These are phyloP conservation scores for Zygothrica quintamaculata DNA, from an alignment of 2,888 invertebrate genomes.

Conservation along the genomic window DNA sequence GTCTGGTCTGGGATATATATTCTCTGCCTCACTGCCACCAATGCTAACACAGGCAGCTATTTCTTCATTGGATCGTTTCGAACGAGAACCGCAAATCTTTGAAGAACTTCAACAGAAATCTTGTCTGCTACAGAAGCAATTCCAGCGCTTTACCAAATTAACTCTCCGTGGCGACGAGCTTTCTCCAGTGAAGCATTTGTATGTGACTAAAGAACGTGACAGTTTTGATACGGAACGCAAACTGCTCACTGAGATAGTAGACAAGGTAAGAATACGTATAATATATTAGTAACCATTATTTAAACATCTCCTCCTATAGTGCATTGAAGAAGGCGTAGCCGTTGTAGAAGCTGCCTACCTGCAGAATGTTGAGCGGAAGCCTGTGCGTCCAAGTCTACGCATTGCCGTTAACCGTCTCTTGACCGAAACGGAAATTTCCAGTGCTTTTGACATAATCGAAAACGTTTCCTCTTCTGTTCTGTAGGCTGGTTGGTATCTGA, in stretches of 20 bases:
- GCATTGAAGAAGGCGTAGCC: slow-evolving; percentile 88
- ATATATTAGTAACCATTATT: neutral
- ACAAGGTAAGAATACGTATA: slow-evolving; percentile 82
- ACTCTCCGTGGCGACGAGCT: slow-evolving; percentile 87
- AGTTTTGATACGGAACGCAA: slow-evolving; percentile 85
- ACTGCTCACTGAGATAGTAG: slow-evolving; percentile 87
- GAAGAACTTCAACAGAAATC: slow-evolving; percentile 87
- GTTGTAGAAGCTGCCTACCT: slow-evolving; percentile 89
- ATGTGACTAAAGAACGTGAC: slow-evolving; percentile 86
- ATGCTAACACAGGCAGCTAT: slow-evolving; percentile 95
- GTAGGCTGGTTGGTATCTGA: slow-evolving; percentile 28
- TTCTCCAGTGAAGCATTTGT: slow-evolving; percentile 91
- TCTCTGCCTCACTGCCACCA: slow-evolving; percentile 98
- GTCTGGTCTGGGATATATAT: slow-evolving; percentile 96
- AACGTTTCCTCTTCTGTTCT: slow-evolving; percentile 83
- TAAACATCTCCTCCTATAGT: slow-evolving; percentile 82
- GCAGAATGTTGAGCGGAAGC: slow-evolving; percentile 87
- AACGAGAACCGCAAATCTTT: slow-evolving; percentile 88
- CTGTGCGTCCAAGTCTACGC: slow-evolving; percentile 90
- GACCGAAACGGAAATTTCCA: slow-evolving; percentile 87
- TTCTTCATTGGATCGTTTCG: slow-evolving; percentile 90
- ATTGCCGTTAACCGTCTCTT: slow-evolving; percentile 89
- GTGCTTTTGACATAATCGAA: slow-evolving; percentile 84
- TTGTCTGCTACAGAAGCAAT: slow-evolving; percentile 86
- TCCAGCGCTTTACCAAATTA: slow-evolving; percentile 85